Conservation (phyloP, 2,888 invertebrate genomes). For the Conomelus anceps region DNA sequence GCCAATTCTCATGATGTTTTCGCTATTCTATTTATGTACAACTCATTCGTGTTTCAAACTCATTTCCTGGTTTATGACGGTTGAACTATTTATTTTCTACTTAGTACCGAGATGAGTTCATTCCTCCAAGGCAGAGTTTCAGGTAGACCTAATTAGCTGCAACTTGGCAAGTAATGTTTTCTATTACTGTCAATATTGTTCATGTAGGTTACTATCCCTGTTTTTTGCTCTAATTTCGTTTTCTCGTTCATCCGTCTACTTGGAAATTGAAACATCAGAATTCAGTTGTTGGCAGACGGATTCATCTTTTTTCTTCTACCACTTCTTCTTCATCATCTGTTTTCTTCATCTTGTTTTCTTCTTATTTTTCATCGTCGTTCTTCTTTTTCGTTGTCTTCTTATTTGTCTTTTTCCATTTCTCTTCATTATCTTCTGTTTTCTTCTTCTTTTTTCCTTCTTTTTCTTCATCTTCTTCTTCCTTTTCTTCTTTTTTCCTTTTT, state of each 20-base stretch:
- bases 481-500: too few species aligned
- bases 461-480: too few species aligned
- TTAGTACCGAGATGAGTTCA: neutral
- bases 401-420: too few species aligned
- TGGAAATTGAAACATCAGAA: neutral
- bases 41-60: neutral
- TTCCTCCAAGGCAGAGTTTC: neutral
- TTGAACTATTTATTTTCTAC: neutral
- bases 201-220: neutral
- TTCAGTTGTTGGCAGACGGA: neutral
- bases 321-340: too few species aligned
- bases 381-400: too few species aligned
- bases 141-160: neutral
- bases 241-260: neutral
- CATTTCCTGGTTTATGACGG: neutral
- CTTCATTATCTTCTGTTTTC: too few species aligned
- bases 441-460: too few species aligned
- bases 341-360: too few species aligned
- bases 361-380: too few species aligned
- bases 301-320: too few species aligned
- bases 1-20: too few species aligned
- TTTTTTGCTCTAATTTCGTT: neutral
- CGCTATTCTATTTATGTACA: neutral
- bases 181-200: neutral
- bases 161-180: neutral